Percentiles rank a stretch among this genome's conserved stretches.
Conservation (phyloP, 2,888 invertebrate genomes). For the Zygothrica quintamaculata region DNA sequence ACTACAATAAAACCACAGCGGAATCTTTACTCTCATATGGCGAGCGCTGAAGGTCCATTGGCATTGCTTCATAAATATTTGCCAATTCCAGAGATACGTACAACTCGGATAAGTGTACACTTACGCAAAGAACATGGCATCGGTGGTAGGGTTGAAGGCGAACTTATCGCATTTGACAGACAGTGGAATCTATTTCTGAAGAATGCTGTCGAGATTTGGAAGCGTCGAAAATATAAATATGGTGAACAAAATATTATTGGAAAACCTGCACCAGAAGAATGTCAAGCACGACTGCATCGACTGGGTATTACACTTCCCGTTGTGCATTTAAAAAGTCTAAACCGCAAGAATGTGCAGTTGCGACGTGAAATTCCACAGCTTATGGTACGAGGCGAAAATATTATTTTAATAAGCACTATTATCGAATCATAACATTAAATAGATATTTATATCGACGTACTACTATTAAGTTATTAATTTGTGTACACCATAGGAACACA, state of each 20-base stretch:
- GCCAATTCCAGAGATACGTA: constrained; percentile 8
- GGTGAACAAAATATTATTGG: constrained; percentile 76
- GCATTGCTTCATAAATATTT: constrained; percentile 86
- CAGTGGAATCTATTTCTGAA: constrained; percentile 95
- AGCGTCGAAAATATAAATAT: constrained; percentile 85
- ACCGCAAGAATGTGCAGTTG: constrained; percentile 88
- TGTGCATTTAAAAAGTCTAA: constrained; percentile 86
- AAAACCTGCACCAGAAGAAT: constrained; percentile 79
- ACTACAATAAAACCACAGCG: constrained; percentile 57
- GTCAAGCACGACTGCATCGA: constrained; percentile 84
- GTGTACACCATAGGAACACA: constrained; percentile 89
- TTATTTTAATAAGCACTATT: constrained; percentile 86
- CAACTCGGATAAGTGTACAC: constrained; percentile 83
- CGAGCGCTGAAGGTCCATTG: constrained; percentile 88
- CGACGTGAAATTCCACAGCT: constrained; percentile 88
- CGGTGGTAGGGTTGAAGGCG: constrained; percentile 91
- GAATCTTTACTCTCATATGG: constrained; percentile 85
- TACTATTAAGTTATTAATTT: constrained; percentile 54
- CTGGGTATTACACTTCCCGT: constrained; percentile 86
- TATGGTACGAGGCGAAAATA: constrained; percentile 91
- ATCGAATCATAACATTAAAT: constrained; percentile 29
- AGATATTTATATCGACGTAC: neutral
- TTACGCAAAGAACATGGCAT: constrained; percentile 90
- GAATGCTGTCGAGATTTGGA: constrained; percentile 93
- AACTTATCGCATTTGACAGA: constrained; percentile 94